Evolutionary conservation across 2,888 invertebrate genomes (phyloP).

Genomic region (Lathronympha strigana): DNA sequence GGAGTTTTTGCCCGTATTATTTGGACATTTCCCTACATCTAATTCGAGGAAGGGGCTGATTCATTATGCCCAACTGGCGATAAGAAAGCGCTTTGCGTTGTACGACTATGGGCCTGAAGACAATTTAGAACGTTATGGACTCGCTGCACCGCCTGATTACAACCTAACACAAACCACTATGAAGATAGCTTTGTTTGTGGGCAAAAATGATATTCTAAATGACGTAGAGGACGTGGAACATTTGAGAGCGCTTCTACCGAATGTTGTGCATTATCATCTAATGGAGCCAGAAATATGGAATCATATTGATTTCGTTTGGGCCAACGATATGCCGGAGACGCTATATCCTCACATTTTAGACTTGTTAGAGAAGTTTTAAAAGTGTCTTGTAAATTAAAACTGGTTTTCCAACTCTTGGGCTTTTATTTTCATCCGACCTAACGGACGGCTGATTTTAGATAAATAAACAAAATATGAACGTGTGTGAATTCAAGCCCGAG

Average conservation of each 20-base stretch:
- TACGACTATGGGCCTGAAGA: background rate
- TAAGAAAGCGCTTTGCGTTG: background rate
- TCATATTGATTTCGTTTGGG: conserved; percentile 4
- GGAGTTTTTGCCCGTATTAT: background rate
- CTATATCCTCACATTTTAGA: background rate
- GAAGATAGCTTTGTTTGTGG: conserved; percentile 1
- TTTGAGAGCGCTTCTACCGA: background rate
- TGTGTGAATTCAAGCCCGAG: too few relatives aligned
- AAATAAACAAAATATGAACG: too few relatives aligned
- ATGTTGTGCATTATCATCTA: background rate
- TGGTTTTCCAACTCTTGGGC: background rate
- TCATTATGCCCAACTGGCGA: background rate
- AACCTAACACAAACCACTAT: background rate
- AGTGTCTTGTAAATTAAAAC: background rate
- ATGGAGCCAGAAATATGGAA: background rate
- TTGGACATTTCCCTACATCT: background rate
- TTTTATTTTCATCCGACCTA: background rate
- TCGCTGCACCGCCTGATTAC: background rate
- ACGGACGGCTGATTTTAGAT: too few relatives aligned
- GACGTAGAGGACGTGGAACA: background rate
- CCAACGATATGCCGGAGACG: background rate
- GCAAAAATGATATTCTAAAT: background rate
- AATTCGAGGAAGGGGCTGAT: background rate
- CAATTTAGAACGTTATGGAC: background rate
- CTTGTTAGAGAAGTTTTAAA: conserved; percentile 2